Percentiles rank a stretch among this genome's conserved stretches.
Evolutionary conservation across 2,888 invertebrate species (phyloP).

Genomic region (Andrena haemorrhoa): DNA sequence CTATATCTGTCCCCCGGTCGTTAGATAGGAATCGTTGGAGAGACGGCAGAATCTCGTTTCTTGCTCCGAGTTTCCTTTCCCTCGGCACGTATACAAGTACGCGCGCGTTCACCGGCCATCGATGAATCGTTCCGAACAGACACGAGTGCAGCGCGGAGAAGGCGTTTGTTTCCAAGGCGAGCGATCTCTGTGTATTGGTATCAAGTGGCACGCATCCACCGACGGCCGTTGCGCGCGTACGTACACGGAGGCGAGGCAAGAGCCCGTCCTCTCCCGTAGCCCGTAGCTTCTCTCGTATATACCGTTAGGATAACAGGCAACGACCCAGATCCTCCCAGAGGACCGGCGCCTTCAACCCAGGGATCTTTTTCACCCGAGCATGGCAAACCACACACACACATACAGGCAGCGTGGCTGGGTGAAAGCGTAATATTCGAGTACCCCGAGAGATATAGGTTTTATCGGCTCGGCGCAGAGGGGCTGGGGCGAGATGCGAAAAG

Average conservation of each 20-base stretch:
- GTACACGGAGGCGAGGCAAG: not conserved
- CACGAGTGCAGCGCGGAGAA: too few species aligned
- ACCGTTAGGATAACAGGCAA: conserved; percentile 70
- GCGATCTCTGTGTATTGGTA: too few species aligned
- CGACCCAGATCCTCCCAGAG: conserved; percentile 68
- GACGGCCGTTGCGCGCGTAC: not conserved
- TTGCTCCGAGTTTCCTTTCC: conserved; percentile 60
- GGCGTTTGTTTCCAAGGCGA: too few species aligned
- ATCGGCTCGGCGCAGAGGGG: not conserved
- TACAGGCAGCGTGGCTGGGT: conserved; percentile 43
- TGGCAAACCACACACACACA: conserved; percentile 8
- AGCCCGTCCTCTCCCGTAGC: conserved; percentile 17
- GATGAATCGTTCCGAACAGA: too few species aligned
- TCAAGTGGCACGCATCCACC: conserved; percentile 2
- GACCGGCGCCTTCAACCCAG: conserved; percentile 49
- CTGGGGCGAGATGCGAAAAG: not conserved
- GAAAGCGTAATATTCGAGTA: conserved; percentile 61
- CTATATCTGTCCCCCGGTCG: conserved; percentile 47
- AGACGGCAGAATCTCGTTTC: conserved; percentile 60
- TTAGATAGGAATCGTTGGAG: conserved; percentile 61
- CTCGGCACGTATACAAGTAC: conserved; percentile 29
- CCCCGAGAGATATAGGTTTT: conserved; percentile 1
- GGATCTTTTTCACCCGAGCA: conserved; percentile 42
- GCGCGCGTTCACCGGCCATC: not conserved
- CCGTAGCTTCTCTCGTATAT: conserved; percentile 50